Evolutionary conservation across 2,113 vertebrate genomes (phyloP).

Genomic region (Lophotis ruficrista): DNA sequence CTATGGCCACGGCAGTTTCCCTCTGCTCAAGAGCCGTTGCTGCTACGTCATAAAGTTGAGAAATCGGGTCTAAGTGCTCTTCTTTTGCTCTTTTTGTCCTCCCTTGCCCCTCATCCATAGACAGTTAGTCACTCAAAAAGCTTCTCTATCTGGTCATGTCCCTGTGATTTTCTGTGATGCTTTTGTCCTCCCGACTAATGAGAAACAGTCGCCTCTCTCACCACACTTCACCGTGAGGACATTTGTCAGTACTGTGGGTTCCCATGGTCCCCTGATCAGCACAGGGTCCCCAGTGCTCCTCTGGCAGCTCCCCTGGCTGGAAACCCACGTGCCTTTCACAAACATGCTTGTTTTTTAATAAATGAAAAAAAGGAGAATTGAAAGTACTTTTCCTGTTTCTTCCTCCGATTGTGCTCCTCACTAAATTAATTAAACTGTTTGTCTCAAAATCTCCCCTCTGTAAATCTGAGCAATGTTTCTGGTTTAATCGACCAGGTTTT

Average conservation of each 20-base stretch:
- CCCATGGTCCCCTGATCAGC: neutral
- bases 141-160: neutral
- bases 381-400: neutral
- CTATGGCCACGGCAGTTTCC: neutral
- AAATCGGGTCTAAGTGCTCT: neutral
- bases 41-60: neutral
- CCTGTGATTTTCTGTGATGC: neutral
- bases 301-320: neutral
- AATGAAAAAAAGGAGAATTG: neutral
- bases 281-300: neutral
- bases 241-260: neutral
- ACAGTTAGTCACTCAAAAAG: neutral
- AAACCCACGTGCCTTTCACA: neutral
- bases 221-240: neutral
- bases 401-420: neutral
- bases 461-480: neutral
- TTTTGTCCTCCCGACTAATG: neutral
- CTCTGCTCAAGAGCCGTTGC: neutral
- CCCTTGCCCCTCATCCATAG: neutral
- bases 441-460: neutral
- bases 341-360: neutral
- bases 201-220: neutral
- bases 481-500: neutral
- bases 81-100: neutral
- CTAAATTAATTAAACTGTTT: conserved; percentile 11